Conservation (phyloP, 2,888 invertebrate species). For the Lasioglossum marginatum region DNA sequence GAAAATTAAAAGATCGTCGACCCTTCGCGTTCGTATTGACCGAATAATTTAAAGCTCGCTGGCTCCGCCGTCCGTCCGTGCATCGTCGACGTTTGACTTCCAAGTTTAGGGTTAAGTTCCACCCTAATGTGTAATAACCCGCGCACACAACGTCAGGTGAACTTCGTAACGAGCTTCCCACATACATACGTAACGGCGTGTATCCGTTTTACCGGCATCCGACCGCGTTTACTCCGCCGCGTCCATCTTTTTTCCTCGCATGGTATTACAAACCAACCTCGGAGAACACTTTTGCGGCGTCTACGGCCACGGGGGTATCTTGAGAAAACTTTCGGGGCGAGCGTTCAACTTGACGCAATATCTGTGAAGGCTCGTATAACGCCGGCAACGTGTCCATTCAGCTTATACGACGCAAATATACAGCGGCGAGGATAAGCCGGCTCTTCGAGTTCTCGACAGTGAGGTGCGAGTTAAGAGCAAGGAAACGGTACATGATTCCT, state of each 20-base stretch:
- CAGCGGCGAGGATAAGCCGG: constrained; percentile 47
- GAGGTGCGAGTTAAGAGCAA: constrained; percentile 14
- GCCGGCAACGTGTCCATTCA: constrained; percentile 67
- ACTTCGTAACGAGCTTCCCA: constrained; percentile 75
- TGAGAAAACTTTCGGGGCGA: constrained; percentile 72
- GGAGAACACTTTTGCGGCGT: constrained; percentile 44
- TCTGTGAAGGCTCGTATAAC: constrained; percentile 69
- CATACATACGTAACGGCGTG: constrained; percentile 57
- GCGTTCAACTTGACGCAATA: constrained; percentile 75
- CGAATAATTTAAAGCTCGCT: constrained; percentile 71
- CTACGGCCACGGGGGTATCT: constrained; percentile 47
- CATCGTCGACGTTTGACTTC: constrained; percentile 70
- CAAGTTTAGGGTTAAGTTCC: constrained; percentile 74
- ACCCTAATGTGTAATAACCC: constrained; percentile 75
- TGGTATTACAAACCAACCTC: constrained; percentile 54
- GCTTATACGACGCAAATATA: constrained; percentile 61
- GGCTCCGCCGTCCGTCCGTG: constrained; percentile 60
- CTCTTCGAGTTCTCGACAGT: constrained; percentile 31
- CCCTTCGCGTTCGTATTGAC: background rate
- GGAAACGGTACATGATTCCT: constrained; percentile 23
- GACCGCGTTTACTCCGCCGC: constrained; percentile 37
- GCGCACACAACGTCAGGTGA: constrained; percentile 73
- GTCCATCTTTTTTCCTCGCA: constrained; percentile 35
- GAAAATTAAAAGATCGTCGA: constrained; percentile 8
- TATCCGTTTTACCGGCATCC: constrained; percentile 46